Evolutionary conservation across 2,888 invertebrate genomes (phyloP), one percentile per base, ranked within the genome.

Genomic region (Malachius bipustulatus): DNA sequence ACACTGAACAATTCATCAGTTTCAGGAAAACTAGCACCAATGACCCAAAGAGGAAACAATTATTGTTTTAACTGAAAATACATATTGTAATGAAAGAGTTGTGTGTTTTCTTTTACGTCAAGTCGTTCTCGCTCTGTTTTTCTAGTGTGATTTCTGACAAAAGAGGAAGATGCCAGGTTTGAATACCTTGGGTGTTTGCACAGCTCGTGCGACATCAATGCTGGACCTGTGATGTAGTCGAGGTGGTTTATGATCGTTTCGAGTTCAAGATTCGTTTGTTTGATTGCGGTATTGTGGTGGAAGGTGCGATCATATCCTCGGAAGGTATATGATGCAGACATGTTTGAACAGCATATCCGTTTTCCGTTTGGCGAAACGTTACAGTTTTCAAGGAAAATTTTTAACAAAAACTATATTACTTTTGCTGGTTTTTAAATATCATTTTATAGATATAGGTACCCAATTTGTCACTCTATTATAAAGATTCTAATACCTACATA

Each of bases 331-430:
- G 47, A 45, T 46, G 43, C 36, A 42, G 46, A 47, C 37, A 39
- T 52, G 46, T 54, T 55, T 56, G 55, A 48, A 56, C 47, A 54
- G 43, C 41, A 49, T 54, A 50, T 58, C 58, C 58, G 54, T 52
- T 57, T 55, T 48, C 55, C 49, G 51, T 46, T 40, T 8, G 6
- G 24, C 24, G 24, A 19, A 19, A 6, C n/a, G n/a, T n/a, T n/a
- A n/a, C n/a, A n/a, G n/a, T n/a, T n/a, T n/a, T n/a, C n/a, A n/a
- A n/a, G n/a, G n/a, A n/a, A n/a, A n/a, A n/a, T n/a, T n/a, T n/a
- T n/a, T n/a, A n/a, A n/a, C n/a, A n/a, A n/a, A n/a, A n/a, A n/a
- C n/a, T n/a, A n/a, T n/a, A n/a, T n/a, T n/a, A n/a, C n/a, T n/a
- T n/a, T n/a, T n/a, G n/a, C n/a, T n/a, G n/a, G n/a, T n/a, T n/a